Evolutionary conservation across 1,140 invertebrate genomes (phyloP), one percentile per base, ranked within the genome.

Genomic region (Drosophila aff.): DNA sequence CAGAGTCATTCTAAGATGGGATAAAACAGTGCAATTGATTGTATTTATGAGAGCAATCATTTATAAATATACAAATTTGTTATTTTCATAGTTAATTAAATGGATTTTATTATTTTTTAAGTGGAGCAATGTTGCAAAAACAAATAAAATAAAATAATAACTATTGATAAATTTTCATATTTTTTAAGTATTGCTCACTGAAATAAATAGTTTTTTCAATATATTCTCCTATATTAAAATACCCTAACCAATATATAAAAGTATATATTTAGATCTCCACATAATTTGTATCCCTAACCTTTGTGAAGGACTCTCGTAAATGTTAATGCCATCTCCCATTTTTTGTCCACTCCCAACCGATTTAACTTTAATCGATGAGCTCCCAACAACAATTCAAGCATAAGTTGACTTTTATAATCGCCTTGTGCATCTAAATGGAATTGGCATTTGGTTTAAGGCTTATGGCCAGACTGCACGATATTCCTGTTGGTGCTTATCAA

Each of bases 381-480:
- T 16, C 2, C 18, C 18, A 66, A 15, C 52, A 67, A 53, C 47
- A 15, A 44, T 38, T 23, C 28, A 46, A 41, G 31, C 50, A 36
- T 33, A 36, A 53, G 43, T 76, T 23, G 43, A 49, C 52, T 68
- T 81, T 43, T 58, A 31, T 18, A 74, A 82, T 79, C 69, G 77
- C 58, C 41, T 61, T 79, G 21, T 43, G 33, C 59, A 62, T 76
- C 49, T 72, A 58, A 81, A 81, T 76, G 62, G 72, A 44, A 55
- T 47, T 49, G 49, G 21, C 52, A 73, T 46, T 73, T 72, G 44
- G 50, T 26, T 72, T 53, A 65, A 76, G 43, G 31, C 49, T 64
- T 71, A 82, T 79, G 40, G 52, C 33, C 43, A 33, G 33, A 59
- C 33, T 44, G 76, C 80, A 82, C 68, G 60, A 60, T 47, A 64